A percentile compares a stretch with the other conserved stretches of the same genome.
These are phyloP conservation scores for Carduelis carduelis DNA, from an alignment of 2,797 vertebrate genomes.

Conservation along the genomic window DNA sequence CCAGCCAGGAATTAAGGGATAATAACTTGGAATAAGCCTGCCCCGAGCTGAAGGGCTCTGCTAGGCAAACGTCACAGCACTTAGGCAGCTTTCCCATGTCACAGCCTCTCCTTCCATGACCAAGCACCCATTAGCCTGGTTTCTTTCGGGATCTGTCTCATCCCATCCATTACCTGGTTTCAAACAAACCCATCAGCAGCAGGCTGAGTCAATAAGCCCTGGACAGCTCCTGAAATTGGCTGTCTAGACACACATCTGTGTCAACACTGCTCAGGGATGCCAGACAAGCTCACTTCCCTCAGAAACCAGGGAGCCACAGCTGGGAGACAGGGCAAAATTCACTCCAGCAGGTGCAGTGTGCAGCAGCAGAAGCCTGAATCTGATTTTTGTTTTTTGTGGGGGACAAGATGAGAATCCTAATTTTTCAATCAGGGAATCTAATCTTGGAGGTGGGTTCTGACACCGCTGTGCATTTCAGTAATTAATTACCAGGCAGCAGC, in stretches of 20 bases:
- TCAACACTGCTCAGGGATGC: background rate
- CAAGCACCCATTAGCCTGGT: background rate
- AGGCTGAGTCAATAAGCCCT: background rate
- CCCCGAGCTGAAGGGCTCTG: background rate
- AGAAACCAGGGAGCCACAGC: background rate
- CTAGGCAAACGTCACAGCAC: background rate
- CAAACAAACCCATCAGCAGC: background rate
- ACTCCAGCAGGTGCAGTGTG: background rate
- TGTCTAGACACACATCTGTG: background rate
- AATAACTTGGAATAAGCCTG: background rate
- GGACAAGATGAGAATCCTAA: background rate
- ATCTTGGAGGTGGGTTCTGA: background rate
- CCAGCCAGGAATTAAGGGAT: background rate
- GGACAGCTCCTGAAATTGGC: background rate
- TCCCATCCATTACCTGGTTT: background rate
- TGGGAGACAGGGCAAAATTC: background rate
- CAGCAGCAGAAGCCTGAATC: background rate
- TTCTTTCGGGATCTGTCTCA: background rate
- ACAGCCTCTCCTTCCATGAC: background rate
- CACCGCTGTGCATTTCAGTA: accelerated
- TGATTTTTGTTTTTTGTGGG: background rate
- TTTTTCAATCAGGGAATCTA: background rate
- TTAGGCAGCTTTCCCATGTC: background rate
- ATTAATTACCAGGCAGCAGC: background rate
- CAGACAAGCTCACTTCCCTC: accelerated